A percentile compares a stretch with the other conserved stretches of the same genome.
Conservation (phyloP, 2,797 vertebrate species). For the Peromyscus nudipes region DNA sequence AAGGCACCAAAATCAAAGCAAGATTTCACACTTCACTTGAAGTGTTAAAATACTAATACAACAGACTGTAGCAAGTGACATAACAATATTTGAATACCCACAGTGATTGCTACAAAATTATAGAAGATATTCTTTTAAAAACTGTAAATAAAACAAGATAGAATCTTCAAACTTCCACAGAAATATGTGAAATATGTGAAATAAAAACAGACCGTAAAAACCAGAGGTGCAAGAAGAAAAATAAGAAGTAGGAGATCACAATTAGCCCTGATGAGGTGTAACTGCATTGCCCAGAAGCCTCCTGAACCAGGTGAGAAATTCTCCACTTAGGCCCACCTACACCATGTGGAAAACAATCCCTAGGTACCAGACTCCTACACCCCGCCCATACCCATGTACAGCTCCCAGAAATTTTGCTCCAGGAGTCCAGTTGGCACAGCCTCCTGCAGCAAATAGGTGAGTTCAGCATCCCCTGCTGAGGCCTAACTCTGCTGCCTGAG, state of each 20-base stretch:
- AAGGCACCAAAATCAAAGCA: conserved; percentile 29
- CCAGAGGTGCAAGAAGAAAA: not conserved
- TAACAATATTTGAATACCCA: not conserved
- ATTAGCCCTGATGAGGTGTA: not conserved
- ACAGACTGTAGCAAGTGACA: conserved; percentile 25
- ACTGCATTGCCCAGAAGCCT: not conserved
- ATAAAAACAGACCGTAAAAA: not conserved
- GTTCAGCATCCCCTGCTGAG: too few species aligned
- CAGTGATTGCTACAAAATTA: conserved; percentile 21
- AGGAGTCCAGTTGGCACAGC: not conserved
- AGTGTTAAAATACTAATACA: conserved; percentile 23
- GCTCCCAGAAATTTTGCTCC: not conserved
- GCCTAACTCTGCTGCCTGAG: not conserved
- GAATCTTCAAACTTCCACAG: not conserved
- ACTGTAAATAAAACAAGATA: conserved; percentile 23
- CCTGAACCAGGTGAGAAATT: not conserved
- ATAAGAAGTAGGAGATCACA: not conserved
- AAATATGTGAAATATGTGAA: not conserved
- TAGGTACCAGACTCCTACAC: not conserved
- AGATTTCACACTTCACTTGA: conserved; percentile 45
- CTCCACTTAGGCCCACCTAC: not conserved
- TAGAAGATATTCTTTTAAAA: not conserved
- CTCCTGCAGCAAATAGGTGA: not conserved
- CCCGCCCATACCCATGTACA: not conserved
- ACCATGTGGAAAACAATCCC: not conserved